These are phyloP conservation scores for Netelia fuscicornis DNA, from an alignment of 2,888 invertebrate genomes.

Conservation along the genomic window DNA sequence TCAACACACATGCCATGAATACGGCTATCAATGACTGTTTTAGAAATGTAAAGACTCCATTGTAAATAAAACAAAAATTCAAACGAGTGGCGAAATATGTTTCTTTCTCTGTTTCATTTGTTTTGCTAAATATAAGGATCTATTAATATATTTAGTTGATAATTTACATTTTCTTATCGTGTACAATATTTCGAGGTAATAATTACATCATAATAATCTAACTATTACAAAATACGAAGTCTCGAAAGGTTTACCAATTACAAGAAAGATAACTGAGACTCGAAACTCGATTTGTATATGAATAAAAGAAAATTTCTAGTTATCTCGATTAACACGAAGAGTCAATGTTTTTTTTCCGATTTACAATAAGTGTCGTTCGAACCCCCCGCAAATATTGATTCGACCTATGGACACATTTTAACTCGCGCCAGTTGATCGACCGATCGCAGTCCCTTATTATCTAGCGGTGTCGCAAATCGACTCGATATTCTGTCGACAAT, in stretches of 20 bases:
- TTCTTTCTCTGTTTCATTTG: neutral
- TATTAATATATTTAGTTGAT: conserved; percentile 48
- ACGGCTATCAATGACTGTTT: conserved; percentile 52
- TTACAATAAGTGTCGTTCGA: too few species aligned
- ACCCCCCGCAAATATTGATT: too few species aligned
- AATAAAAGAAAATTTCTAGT: too few species aligned
- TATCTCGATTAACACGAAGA: too few species aligned
- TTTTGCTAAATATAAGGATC: conserved; percentile 51
- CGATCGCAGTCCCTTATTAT: neutral
- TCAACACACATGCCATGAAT: conserved; percentile 23
- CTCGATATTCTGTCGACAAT: too few species aligned
- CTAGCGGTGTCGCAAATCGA: neutral
- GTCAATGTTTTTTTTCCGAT: too few species aligned
- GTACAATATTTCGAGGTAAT: conserved; percentile 8
- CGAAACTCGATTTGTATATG: too few species aligned
- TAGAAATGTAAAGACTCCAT: conserved; percentile 53
- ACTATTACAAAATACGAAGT: neutral
- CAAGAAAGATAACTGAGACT: neutral
- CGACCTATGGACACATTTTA: too few species aligned
- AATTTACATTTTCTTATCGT: conserved; percentile 43
- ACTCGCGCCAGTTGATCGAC: too few species aligned
- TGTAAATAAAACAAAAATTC: conserved; percentile 60
- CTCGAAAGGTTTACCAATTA: neutral
- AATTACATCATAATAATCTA: neutral
- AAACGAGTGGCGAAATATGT: conserved; percentile 46